Conservation (phyloP, 35 echinoderm and acorn worm genomes). For the Ophiothrix spiculata region DNA sequence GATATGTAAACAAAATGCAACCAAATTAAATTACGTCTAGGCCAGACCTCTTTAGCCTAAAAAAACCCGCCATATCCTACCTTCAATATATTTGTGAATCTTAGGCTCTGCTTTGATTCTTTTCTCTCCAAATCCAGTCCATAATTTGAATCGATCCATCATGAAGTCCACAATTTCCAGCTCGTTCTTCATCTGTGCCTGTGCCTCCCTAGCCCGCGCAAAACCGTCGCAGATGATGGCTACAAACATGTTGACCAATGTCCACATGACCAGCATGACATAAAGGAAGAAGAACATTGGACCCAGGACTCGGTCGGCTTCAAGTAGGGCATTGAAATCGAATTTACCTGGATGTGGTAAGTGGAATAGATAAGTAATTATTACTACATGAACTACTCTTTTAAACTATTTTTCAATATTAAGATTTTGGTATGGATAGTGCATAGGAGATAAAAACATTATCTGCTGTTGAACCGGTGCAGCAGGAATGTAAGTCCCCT, state of each 20-base stretch:
- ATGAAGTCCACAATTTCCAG: constrained; percentile 94
- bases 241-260: constrained; percentile 80
- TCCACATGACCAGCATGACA: constrained; percentile 83
- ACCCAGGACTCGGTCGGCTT: constrained; percentile 56
- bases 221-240: constrained; percentile 91
- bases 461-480: too few species aligned
- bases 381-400: too few species aligned
- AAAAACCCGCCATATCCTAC: constrained; percentile 41
- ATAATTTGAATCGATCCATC: constrained; percentile 73
- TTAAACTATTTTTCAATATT: too few species aligned
- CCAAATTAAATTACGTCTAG: background rate
- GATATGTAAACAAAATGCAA: too few species aligned
- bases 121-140: constrained; percentile 70
- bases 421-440: too few species aligned
- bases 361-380: constrained; percentile 14
- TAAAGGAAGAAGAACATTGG: constrained; percentile 85
- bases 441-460: too few species aligned
- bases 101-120: constrained; percentile 27
- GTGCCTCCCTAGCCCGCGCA: constrained; percentile 31
- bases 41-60: background rate
- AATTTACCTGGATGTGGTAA: constrained; percentile 67
- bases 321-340: constrained; percentile 64
- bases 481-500: too few species aligned
- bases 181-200: constrained; percentile 62
- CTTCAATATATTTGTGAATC: constrained; percentile 82